phyloP scores from a whole-genome alignment of 2,888 invertebrate species.

The Leucophora obtusa region DNA sequence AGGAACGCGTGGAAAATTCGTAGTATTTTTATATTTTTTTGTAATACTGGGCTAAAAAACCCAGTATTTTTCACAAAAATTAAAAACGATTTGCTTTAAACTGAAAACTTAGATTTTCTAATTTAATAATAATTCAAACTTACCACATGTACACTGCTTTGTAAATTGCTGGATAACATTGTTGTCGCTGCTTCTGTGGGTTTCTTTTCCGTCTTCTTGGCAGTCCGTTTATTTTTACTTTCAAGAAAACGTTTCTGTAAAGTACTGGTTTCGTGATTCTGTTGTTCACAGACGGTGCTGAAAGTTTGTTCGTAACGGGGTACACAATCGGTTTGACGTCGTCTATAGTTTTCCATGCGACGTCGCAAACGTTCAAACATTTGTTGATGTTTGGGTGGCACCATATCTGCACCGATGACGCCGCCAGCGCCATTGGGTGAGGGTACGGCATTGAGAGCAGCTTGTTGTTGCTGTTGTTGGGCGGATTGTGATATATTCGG shows the following conservation, averaged over 20 bases:
- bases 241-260: conserved; percentile 94
- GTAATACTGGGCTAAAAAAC: too few species aligned
- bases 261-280: conserved; percentile 91
- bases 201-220: conserved; percentile 88
- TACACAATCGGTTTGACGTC: conserved; percentile 90
- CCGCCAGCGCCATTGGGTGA: conserved; percentile 51
- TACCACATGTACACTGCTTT: conserved; percentile 88
- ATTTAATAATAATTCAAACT: conserved; percentile 75
- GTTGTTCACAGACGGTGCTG: conserved; percentile 92
- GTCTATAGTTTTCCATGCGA: conserved; percentile 91
- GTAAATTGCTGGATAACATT: conserved; percentile 80
- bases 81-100: too few species aligned
- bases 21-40: too few species aligned
- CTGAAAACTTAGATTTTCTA: too few species aligned
- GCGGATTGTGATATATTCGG: conserved; percentile 15
- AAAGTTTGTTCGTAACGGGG: conserved; percentile 93
- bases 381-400: conserved; percentile 89
- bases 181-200: conserved; percentile 72
- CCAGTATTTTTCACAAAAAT: not conserved
- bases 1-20: too few species aligned
- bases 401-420: conserved; percentile 78
- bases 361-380: conserved; percentile 91
- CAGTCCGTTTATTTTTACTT: conserved; percentile 91
- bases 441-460: conserved; percentile 58
- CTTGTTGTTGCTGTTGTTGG: conserved; percentile 63